These are phyloP conservation scores for Loripinus fragilis DNA, from an alignment of 2,888 invertebrate genomes.

Conservation along the genomic window DNA sequence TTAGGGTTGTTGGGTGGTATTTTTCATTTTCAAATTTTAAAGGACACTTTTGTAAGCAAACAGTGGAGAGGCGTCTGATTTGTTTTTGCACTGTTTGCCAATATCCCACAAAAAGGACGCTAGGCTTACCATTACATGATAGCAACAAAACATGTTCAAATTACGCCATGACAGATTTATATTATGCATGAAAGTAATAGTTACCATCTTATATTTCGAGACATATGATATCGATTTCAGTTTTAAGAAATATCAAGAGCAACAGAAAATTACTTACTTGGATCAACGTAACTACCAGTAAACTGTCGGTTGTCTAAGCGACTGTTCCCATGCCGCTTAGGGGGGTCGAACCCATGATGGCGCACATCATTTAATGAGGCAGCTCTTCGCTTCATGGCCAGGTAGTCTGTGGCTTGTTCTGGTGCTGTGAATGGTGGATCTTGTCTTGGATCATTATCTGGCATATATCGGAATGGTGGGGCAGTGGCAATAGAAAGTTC, in stretches of 20 bases:
- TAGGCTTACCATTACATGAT: too few species aligned
- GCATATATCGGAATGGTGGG: constrained; percentile 57
- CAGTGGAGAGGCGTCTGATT: too few species aligned
- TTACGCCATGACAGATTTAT: too few species aligned
- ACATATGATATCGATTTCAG: too few species aligned
- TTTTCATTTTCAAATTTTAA: too few species aligned
- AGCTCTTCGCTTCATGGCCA: constrained; percentile 18
- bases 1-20: too few species aligned
- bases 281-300: constrained; percentile 71
- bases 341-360: constrained; percentile 25
- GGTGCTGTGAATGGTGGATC: constrained; percentile 62
- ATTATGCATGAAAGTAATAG: too few species aligned
- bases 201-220: too few species aligned
- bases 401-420: constrained; percentile 17
- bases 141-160: too few species aligned
- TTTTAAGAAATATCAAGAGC: not conserved
- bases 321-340: constrained; percentile 26
- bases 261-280: constrained; percentile 60
- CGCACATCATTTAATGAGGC: constrained; percentile 49
- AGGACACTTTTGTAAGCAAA: too few species aligned
- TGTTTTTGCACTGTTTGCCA: too few species aligned
- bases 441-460: constrained; percentile 38
- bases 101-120: too few species aligned
- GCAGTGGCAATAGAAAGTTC: constrained; percentile 58
- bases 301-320: constrained; percentile 63